phyloP scores from a whole-genome alignment of 2,113 vertebrate species.

The Megaleporinus macrocephalus region DNA sequence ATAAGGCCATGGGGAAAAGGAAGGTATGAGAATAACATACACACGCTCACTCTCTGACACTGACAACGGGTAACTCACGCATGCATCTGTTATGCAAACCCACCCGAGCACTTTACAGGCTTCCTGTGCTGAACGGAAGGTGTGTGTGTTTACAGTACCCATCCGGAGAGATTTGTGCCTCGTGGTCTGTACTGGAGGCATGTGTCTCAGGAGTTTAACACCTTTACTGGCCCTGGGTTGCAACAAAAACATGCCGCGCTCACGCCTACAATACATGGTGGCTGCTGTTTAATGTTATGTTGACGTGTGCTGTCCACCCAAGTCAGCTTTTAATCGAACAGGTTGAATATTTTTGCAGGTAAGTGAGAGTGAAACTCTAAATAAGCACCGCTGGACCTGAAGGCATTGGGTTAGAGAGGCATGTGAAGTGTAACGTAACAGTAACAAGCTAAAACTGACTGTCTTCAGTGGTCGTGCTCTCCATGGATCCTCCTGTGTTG shows the following conservation, averaged over 20 bases:
- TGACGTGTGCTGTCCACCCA: neutral
- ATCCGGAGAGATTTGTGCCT: constrained; percentile 51
- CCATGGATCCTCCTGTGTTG: constrained; percentile 27
- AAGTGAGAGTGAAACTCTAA: neutral
- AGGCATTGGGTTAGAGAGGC: constrained; percentile 36
- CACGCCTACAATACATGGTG: neutral
- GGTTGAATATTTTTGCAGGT: constrained; percentile 2
- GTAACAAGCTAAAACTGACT: constrained; percentile 13
- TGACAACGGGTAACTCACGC: neutral
- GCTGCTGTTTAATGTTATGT: constrained; percentile 5
- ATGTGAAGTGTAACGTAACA: constrained; percentile 21
- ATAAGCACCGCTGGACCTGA: constrained; percentile 52
- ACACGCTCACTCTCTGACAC: neutral
- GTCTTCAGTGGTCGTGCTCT: constrained; percentile 12
- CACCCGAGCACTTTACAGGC: constrained; percentile 30
- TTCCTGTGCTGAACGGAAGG: constrained; percentile 41
- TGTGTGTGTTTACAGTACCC: constrained; percentile 35
- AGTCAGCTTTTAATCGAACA: neutral
- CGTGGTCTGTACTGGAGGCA: constrained; percentile 2
- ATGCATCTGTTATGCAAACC: constrained; percentile 10
- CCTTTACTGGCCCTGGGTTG: constrained; percentile 30
- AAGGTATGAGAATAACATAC: constrained; percentile 14
- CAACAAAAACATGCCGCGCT: neutral
- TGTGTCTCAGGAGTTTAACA: constrained; percentile 43
- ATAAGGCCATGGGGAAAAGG: constrained; percentile 37